These are phyloP conservation scores for Eretmochelys imbricata DNA, from an alignment of 2,113 vertebrate genomes.

Conservation along the genomic window DNA sequence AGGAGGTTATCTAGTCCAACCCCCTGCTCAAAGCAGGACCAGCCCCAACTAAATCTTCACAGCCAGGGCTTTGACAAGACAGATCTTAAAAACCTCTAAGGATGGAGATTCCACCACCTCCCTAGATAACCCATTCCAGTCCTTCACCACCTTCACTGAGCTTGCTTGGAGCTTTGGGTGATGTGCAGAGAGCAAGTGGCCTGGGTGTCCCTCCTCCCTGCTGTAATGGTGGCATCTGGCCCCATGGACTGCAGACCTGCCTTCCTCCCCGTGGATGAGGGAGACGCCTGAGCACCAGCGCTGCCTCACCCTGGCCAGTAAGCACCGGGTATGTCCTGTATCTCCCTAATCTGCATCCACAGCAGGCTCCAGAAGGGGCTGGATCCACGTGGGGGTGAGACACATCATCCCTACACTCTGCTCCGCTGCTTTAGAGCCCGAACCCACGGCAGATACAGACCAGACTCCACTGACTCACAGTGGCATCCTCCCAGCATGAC, in stretches of 20 bases:
- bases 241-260: background rate
- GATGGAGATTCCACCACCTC: too few species aligned
- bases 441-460: background rate
- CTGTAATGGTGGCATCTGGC: background rate
- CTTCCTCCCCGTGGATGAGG: background rate
- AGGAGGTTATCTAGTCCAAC: too few species aligned
- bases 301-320: background rate
- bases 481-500: background rate
- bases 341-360: background rate
- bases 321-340: background rate
- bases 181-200: background rate
- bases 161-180: background rate
- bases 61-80: too few species aligned
- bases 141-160: background rate
- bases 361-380: background rate
- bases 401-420: background rate
- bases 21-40: too few species aligned
- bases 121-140: too few species aligned
- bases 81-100: too few species aligned
- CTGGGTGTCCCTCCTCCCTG: background rate
- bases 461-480: background rate
- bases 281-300: background rate
- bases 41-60: too few species aligned
- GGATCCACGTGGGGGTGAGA: background rate
- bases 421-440: background rate